phyloP scores from a whole-genome alignment of 1,140 invertebrate species.

The Battus philenor region DNA sequence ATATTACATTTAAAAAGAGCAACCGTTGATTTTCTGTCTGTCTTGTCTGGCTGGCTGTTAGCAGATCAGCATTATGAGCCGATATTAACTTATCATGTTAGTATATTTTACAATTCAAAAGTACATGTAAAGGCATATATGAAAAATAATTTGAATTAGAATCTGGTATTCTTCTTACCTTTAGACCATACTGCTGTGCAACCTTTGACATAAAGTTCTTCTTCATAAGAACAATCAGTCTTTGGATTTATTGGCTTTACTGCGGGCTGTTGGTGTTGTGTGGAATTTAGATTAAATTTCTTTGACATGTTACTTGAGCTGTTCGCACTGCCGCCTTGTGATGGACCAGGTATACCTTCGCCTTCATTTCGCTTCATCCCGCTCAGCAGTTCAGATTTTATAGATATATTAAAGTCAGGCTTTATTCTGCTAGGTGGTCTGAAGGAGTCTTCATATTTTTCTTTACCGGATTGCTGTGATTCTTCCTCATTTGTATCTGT shows the following conservation, averaged over 20 bases:
- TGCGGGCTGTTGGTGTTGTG: slow-evolving; percentile 27
- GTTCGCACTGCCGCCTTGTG: slow-evolving; percentile 55
- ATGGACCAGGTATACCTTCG: slow-evolving; percentile 35
- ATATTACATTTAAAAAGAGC: too few species aligned
- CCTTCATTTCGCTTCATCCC: slow-evolving; percentile 49
- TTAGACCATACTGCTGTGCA: slow-evolving; percentile 89
- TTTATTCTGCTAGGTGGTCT: slow-evolving; percentile 56
- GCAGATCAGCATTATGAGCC: too few species aligned
- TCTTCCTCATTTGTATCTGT: slow-evolving; percentile 42
- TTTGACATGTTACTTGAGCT: slow-evolving; percentile 65
- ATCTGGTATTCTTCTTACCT: too few species aligned
- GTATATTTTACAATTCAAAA: too few species aligned
- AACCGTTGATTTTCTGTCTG: too few species aligned
- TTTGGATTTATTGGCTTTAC: slow-evolving; percentile 52
- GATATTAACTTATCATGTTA: too few species aligned
- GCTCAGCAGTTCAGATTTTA: slow-evolving; percentile 57
- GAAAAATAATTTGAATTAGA: too few species aligned
- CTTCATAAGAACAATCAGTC: slow-evolving; percentile 79
- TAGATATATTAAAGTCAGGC: slow-evolving; percentile 67
- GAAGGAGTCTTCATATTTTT: slow-evolving; percentile 58
- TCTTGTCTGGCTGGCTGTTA: too few species aligned
- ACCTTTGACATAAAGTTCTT: slow-evolving; percentile 92
- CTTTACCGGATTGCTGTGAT: slow-evolving; percentile 30
- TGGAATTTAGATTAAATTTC: slow-evolving; percentile 46
- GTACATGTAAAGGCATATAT: too few species aligned